Conservation (phyloP, 2,113 vertebrate species). For the Sardina pilchardus region DNA sequence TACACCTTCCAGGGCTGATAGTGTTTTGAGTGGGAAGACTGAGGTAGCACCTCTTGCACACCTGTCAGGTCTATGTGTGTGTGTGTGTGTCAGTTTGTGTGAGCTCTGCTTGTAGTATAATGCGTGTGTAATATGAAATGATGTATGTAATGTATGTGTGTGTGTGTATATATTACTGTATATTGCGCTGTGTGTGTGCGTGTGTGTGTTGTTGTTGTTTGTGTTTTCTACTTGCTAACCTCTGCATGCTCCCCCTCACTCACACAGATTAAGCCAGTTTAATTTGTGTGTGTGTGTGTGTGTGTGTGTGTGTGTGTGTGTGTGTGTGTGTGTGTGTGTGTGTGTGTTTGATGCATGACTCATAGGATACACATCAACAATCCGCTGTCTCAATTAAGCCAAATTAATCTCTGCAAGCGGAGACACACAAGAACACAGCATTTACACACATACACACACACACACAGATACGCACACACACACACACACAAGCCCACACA, state of each 20-base stretch:
- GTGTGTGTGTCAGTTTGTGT: background rate
- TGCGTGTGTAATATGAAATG: no score
- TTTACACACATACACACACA: background rate
- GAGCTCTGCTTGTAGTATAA: no score
- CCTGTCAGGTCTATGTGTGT: no score
- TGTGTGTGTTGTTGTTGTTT: no score
- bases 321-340: background rate
- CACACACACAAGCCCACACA: background rate
- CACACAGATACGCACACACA: no score
- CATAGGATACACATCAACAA: background rate
- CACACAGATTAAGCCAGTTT: background rate
- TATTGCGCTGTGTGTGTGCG: no score
- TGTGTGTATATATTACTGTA: no score
- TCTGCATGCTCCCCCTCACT: background rate
- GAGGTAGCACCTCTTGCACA: no score
- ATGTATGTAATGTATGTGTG: no score
- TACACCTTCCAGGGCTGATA: no score
- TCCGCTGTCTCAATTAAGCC: constrained; percentile 1
- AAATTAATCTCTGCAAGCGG: background rate
- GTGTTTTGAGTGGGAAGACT: no score
- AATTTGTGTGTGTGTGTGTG: background rate
- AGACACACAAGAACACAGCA: background rate
- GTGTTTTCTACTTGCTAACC: no score
- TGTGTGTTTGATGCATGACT: background rate
- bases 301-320: background rate